Evolutionary conservation across 2,797 vertebrate species (phyloP), one percentile per base, ranked within the genome.

Genomic region (Sebastiscus albofasciatus): DNA sequence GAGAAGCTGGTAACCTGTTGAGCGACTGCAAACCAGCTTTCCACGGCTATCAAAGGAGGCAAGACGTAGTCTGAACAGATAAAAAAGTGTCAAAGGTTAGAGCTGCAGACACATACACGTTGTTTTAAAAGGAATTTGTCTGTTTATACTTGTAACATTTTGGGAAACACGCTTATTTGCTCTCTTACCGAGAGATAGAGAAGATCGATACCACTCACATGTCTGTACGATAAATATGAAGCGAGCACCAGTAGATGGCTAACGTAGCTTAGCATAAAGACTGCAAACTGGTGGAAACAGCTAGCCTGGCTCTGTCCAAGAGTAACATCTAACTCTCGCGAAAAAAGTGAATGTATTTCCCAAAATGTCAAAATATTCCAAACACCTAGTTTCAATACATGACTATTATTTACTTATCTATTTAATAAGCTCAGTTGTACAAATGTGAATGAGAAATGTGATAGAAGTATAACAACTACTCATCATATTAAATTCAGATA

Each of bases 1-100:
- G 16, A 99, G 96, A 54, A 99, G 97, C 90, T 99, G 98, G 91
- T 99, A 99, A 8, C 98, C 98, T 0, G 97, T 98, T 0, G 98
- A 97, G 75, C 97, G 96, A 73, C 96, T 98, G 94, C 97, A 98
- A 20, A 97, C 95, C 56, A 98, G 86, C 86, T 97, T 99, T 29
- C 99, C 99, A 31, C 93, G 97, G 89, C 89, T 94, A 34, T 99
- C 98, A 22, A 99, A 99, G 1, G 99, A 99, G 75, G 97, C 97
- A 3, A 99, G 95, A 9, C 98, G 97, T 81, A 99, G 95, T 93
- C 98, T 99, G 84, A 34, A 76, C 29, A 66, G 13, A 80, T 6
- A 67, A 22, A 69, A 69, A 26, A 67, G 6, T 2, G 12, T 24
- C 8, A 72, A 56, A 26, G 31, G 36, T 33, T 8, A 36, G 59